These are phyloP conservation scores for Brachyalestes nurse DNA, from an alignment of 2,797 vertebrate genomes.

Conservation along the genomic window DNA sequence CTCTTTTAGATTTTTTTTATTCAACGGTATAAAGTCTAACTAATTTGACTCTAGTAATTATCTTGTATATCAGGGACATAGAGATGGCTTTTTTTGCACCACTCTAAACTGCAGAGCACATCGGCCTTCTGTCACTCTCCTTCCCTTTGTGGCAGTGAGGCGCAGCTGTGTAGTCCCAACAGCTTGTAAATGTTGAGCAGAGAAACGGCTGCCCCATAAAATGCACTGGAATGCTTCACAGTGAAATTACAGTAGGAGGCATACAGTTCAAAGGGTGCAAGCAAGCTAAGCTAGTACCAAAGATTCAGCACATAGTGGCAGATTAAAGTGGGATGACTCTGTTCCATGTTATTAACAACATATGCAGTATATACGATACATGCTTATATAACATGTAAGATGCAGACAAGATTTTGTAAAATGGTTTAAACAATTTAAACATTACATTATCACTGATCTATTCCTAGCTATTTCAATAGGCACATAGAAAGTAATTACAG, in stretches of 20 bases:
- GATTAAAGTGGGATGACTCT: background rate
- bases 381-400: background rate
- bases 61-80: background rate
- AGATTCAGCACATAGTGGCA: background rate
- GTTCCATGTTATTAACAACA: background rate
- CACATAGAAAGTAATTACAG: background rate
- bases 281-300: background rate
- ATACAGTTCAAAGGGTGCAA: slow-evolving; percentile 16
- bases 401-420: background rate
- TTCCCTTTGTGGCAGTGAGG: slow-evolving; percentile 42
- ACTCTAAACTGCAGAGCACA: slow-evolving; percentile 30
- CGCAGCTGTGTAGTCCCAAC: slow-evolving; percentile 46
- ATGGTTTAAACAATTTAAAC: background rate
- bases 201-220: slow-evolving; percentile 46
- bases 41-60: background rate
- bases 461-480: background rate
- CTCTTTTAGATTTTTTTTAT: background rate
- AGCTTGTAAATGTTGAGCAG: slow-evolving; percentile 48
- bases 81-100: slow-evolving; percentile 19
- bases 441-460: background rate
- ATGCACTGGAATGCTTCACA: slow-evolving; percentile 30
- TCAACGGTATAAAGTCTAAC: too few relatives aligned
- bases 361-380: background rate
- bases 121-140: slow-evolving; percentile 33
- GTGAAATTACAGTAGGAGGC: slow-evolving; percentile 38